Conservation (phyloP, 2,113 vertebrate species). For the Tylochromis polylepis region DNA sequence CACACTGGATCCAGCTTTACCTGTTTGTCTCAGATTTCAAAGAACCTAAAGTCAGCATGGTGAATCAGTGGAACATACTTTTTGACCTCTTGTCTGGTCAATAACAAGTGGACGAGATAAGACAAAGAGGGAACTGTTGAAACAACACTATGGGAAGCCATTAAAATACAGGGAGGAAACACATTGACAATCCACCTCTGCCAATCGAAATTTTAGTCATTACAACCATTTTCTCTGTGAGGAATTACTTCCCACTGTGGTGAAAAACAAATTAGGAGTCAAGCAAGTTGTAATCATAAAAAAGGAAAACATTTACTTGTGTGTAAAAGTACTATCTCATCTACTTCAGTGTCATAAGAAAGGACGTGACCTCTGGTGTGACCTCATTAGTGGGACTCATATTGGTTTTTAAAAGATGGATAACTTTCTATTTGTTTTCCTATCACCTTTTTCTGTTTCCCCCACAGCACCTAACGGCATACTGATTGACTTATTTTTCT, state of each 20-base stretch:
- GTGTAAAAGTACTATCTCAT: background rate
- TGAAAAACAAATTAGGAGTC: background rate
- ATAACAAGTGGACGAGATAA: slow-evolving; percentile 31
- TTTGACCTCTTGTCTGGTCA: slow-evolving; percentile 14
- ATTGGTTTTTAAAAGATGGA: background rate
- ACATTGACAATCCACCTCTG: background rate
- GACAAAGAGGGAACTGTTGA: slow-evolving; percentile 17
- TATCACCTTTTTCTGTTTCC: background rate
- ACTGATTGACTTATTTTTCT: slow-evolving; percentile 6
- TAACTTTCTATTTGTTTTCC: background rate
- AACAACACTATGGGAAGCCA: slow-evolving; percentile 31
- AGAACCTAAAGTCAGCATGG: background rate
- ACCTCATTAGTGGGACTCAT: background rate
- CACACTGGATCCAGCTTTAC: background rate
- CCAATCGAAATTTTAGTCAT: background rate
- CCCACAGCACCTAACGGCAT: background rate
- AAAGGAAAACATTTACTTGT: background rate
- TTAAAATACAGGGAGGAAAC: slow-evolving; percentile 4
- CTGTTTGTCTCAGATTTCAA: background rate
- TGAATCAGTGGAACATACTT: background rate
- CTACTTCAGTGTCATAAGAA: background rate
- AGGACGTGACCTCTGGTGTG: slow-evolving; percentile 6
- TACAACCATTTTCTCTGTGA: background rate
- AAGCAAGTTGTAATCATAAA: background rate
- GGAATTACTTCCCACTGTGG: background rate